Conservation (phyloP, 37 sponge, comb jelly and placozoan genomes). For the Cliona cf. orientalis region DNA sequence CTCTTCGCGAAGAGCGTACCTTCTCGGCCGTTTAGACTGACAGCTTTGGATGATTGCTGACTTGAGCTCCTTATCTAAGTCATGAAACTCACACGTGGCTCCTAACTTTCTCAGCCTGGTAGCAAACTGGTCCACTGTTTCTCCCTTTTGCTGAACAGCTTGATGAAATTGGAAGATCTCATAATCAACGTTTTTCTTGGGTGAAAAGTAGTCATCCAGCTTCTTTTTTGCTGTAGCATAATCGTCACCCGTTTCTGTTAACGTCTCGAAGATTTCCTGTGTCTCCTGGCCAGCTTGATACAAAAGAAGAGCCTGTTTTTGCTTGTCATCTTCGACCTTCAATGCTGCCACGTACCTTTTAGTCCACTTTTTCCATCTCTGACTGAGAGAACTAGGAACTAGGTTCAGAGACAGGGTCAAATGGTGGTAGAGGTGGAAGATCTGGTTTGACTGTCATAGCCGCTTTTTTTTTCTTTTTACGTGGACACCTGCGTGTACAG, state of each 20-base stretch:
- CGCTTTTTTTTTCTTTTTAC: no score
- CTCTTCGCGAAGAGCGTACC: conserved; percentile 13
- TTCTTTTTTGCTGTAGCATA: conserved; percentile 31
- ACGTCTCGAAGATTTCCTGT: conserved; percentile 25
- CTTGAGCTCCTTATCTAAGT: conserved; percentile 20
- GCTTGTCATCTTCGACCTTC: conserved; percentile 13
- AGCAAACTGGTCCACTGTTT: conserved; percentile 41
- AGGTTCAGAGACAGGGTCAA: conserved; percentile 1
- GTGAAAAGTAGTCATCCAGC: conserved; percentile 33
- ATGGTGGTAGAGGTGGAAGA: not conserved
- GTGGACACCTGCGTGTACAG: no score
- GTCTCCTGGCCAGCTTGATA: conserved; percentile 37
- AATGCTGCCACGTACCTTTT: not conserved
- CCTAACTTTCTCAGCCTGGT: conserved; percentile 38
- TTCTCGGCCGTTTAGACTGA: conserved; percentile 14
- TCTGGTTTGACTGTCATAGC: not conserved
- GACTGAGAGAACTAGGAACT: not conserved
- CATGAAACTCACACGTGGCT: conserved; percentile 28
- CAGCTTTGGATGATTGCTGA: conserved; percentile 49
- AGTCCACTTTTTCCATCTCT: conserved; percentile 1
- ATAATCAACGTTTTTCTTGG: conserved; percentile 47
- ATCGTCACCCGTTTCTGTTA: conserved; percentile 37
- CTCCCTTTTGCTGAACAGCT: not conserved
- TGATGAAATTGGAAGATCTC: conserved; percentile 54
- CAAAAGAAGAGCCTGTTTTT: not conserved